Base-by-base conservation (phyloP, 1,140 invertebrate species). In the Ganaspis sp. region DNA sequence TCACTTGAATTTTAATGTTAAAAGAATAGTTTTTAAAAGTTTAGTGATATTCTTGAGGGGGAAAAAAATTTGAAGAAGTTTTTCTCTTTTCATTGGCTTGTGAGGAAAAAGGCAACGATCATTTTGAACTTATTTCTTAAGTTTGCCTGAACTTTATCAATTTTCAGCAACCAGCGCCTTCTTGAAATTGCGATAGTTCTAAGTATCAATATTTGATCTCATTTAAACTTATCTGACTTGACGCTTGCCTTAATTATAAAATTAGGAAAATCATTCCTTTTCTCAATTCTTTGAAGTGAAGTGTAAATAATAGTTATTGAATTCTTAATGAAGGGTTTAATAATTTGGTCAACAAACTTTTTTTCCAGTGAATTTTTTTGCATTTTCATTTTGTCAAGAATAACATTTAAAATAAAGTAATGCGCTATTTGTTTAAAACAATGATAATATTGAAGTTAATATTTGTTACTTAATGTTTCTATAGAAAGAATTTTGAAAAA, bases 191-290 rank as follows among this genome's bases (percentile, higher is more conserved):
- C 58, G 5, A 64, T 29, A 64, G 58, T 64, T 64, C 23, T 64
- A 29, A 64, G 58, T 29, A 64, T n/a, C 23, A 64, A n/a, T 64
- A 64, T 64, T 64, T 64, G 5, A 12, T n/a, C 58, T 64, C 58
- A n/a, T 64, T 34, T 29, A 12, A 64, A 64, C 58, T 64, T 64
- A 34, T 64, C 12, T 64, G 12, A 64, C 29, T 64, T 11, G 11
- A 64, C n/a, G 29, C 3, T 8, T 15, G 23, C 1, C 23, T 29
- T 34, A 15, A 64, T 64, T 64, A 1, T 64, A 29, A 64, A 29
- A 64, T 64, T 64, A 29, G 11, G 29, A 34, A n/a, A 64, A 15
- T 0, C 5, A 5, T 29, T 15, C 9, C 6, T 49, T 17, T 29
- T 29, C 12, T 26, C 23, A 9, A n/a, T 64, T 64, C 23, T 15